phyloP scores from a whole-genome alignment of 1,140 invertebrate genomes.

The Zaprionus gabonicus region DNA sequence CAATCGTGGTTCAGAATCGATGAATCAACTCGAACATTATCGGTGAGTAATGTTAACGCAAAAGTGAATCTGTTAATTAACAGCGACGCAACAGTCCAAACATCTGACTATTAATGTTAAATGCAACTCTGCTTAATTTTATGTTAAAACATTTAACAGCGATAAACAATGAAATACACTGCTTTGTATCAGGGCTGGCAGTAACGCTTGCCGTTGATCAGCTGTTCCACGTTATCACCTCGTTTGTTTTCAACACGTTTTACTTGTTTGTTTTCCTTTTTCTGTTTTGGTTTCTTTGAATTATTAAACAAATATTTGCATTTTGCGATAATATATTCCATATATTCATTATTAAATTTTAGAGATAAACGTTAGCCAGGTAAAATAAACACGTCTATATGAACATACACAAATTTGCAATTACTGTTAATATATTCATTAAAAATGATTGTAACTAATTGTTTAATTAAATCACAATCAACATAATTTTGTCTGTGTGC shows the following conservation, averaged over 20 bases:
- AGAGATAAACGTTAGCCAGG: conserved; percentile 2
- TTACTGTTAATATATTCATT: conserved; percentile 2
- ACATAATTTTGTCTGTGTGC: not conserved
- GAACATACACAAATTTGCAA: not conserved
- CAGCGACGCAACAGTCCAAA: not conserved
- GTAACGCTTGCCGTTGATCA: not conserved
- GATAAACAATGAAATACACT: not conserved
- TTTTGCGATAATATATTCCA: not conserved
- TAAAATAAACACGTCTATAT: conserved; percentile 4
- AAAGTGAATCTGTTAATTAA: not conserved
- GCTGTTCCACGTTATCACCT: conserved; percentile 10
- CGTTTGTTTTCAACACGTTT: conserved; percentile 19
- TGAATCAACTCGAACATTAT: not conserved
- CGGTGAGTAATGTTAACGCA: conserved; percentile 18
- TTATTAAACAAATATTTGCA: conserved; percentile 6
- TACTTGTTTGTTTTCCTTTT: conserved; percentile 9
- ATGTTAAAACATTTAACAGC: not conserved
- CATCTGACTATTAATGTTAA: not conserved
- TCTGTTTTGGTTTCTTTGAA: conserved; percentile 16
- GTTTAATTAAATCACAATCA: not conserved
- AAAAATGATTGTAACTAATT: not conserved
- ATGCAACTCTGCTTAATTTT: not conserved
- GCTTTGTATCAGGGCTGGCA: conserved; percentile 1
- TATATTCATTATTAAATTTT: not conserved
- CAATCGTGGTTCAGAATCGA: conserved; percentile 13